Conservation (phyloP, 2,797 vertebrate genomes). For the Nothura maculosa region DNA sequence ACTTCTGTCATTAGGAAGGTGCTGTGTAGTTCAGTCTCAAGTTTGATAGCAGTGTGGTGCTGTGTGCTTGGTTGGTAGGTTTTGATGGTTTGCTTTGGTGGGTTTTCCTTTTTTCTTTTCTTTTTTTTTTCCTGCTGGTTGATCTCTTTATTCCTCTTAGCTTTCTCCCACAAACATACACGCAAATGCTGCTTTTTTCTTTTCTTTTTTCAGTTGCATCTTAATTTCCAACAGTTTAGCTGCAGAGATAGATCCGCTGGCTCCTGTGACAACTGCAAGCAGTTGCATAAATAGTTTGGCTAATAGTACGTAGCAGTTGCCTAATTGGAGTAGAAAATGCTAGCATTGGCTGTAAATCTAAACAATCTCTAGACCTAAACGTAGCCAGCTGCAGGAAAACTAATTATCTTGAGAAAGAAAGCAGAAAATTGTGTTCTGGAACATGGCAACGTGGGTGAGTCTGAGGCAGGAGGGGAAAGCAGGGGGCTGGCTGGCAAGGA, state of each 20-base stretch:
- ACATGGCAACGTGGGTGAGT: not conserved
- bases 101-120: too few relatives aligned
- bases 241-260: not conserved
- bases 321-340: not conserved
- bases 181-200: not conserved
- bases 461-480: not conserved
- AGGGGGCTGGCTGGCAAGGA: not conserved
- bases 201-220: not conserved
- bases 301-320: not conserved
- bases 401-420: not conserved
- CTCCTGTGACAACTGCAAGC: not conserved
- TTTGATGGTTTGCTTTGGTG: not conserved
- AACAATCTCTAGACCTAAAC: constrained; percentile 1
- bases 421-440: not conserved
- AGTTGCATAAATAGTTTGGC: not conserved
- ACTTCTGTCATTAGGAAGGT: not conserved
- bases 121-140: not conserved
- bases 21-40: not conserved
- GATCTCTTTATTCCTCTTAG: not conserved
- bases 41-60: not conserved
- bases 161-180: not conserved
- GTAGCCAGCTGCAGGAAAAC: not conserved
- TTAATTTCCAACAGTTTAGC: not conserved
- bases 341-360: not conserved
- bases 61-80: too few relatives aligned